Evolutionary conservation across 1,140 invertebrate species (phyloP).

Genomic region (Paralvinella palmiformis): DNA sequence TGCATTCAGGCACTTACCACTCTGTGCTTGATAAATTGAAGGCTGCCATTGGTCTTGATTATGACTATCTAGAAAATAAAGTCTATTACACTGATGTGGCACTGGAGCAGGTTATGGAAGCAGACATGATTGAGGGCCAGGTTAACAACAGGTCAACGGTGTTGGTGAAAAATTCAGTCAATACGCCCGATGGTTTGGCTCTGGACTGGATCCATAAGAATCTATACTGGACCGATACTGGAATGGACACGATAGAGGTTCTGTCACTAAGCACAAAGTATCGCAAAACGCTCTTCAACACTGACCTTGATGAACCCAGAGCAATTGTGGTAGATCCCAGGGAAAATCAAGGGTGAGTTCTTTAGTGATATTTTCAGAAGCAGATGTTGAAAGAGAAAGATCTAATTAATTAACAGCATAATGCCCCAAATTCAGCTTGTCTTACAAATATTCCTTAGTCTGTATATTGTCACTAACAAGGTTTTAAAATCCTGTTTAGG

Average conservation of each 20-base stretch:
- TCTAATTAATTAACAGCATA: no score
- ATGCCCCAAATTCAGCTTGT: not conserved
- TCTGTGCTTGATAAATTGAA: slow-evolving; percentile 26
- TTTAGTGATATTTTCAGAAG: no score
- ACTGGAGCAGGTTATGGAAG: slow-evolving; percentile 66
- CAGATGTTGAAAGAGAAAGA: no score
- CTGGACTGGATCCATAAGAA: slow-evolving; percentile 96
- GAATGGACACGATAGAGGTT: slow-evolving; percentile 82
- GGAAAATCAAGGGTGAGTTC: slow-evolving; percentile 1
- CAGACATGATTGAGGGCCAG: slow-evolving; percentile 20
- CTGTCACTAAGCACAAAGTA: slow-evolving; percentile 82
- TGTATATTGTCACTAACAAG: not conserved
- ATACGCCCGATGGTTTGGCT: slow-evolving; percentile 85
- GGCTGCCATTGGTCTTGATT: slow-evolving; percentile 52
- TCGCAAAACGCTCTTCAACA: slow-evolving; percentile 76
- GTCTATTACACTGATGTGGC: slow-evolving; percentile 92
- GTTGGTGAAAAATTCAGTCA: slow-evolving; percentile 68
- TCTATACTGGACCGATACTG: slow-evolving; percentile 93
- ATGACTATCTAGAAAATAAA: slow-evolving; percentile 75
- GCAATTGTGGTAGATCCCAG: slow-evolving; percentile 88
- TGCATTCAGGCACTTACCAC: slow-evolving; percentile 22
- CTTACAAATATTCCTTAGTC: not conserved
- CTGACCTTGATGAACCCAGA: slow-evolving; percentile 83
- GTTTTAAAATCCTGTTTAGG: no score
- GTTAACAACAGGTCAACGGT: slow-evolving; percentile 71